Percentiles rank a stretch among this genome's conserved stretches.
Evolutionary conservation across 2,797 vertebrate genomes (phyloP).

Genomic region (Halcyon badia): DNA sequence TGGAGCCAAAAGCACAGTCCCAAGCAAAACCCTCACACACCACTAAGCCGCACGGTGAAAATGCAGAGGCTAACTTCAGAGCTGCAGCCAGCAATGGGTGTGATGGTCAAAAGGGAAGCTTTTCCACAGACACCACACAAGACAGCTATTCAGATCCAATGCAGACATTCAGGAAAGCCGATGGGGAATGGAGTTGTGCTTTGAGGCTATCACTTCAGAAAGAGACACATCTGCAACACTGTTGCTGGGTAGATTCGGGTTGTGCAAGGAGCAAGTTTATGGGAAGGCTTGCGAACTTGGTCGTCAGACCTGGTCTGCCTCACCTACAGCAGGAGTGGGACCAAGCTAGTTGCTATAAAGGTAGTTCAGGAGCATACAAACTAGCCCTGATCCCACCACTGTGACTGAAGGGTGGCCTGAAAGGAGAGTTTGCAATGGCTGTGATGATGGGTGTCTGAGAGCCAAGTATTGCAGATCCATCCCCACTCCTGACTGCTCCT

Average conservation of each 20-base stretch:
- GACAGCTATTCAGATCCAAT: not conserved
- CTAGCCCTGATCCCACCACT: not conserved
- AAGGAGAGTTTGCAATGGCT: not conserved
- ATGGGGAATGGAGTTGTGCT: not conserved
- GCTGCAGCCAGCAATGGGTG: not conserved
- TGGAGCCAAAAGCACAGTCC: not conserved
- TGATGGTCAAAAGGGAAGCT: not conserved
- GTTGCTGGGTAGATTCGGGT: not conserved
- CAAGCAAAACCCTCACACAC: not conserved
- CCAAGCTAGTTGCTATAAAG: not conserved
- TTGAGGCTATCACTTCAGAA: not conserved
- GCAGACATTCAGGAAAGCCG: not conserved
- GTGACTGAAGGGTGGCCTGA: not conserved
- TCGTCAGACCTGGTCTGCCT: not conserved
- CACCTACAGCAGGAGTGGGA: not conserved
- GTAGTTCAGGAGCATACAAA: not conserved
- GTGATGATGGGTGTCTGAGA: not conserved
- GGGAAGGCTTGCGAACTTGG: accelerated
- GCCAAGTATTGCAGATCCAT: not conserved
- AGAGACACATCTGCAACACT: not conserved
- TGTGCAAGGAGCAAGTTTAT: not conserved
- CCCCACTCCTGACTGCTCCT: not conserved
- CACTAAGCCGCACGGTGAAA: not conserved
- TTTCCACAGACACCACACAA: not conserved
- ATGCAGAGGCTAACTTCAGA: not conserved